These are phyloP conservation scores for Saturnia pavonia DNA, from an alignment of 2,888 invertebrate species.

Conservation along the genomic window DNA sequence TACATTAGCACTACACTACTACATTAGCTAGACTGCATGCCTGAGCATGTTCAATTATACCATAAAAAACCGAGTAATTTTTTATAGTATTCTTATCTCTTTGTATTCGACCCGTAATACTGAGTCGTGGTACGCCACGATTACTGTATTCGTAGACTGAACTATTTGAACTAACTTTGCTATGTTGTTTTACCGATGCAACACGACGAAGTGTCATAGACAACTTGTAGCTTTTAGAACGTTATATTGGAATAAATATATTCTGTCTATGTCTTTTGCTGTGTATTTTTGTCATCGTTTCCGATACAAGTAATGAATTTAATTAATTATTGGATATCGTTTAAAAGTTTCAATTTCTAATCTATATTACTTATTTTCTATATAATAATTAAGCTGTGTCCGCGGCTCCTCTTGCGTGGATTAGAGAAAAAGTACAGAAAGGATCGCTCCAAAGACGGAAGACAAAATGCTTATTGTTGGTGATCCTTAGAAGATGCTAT, in stretches of 20 bases:
- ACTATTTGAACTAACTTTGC: not conserved
- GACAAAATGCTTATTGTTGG: no score
- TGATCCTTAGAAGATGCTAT: no score
- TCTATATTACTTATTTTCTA: no score
- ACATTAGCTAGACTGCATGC: no score
- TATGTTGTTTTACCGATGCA: not conserved
- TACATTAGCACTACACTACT: no score
- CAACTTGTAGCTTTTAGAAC: constrained; percentile 7
- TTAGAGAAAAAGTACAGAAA: no score
- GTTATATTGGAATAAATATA: not conserved
- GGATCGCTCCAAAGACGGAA: no score
- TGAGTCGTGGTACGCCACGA: not conserved
- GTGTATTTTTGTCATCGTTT: not conserved
- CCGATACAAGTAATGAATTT: not conserved
- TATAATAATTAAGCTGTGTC: no score
- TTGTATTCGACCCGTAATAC: not conserved
- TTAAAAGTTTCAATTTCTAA: no score
- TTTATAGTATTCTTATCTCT: not conserved
- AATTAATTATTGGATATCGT: not conserved
- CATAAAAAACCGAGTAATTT: not conserved
- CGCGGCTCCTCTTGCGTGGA: no score
- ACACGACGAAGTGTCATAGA: not conserved
- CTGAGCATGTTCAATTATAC: no score
- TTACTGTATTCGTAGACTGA: not conserved
- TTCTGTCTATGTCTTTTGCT: not conserved